Base-by-base conservation (phyloP, 2,888 invertebrate species). In the Microchrysa polita region DNA sequence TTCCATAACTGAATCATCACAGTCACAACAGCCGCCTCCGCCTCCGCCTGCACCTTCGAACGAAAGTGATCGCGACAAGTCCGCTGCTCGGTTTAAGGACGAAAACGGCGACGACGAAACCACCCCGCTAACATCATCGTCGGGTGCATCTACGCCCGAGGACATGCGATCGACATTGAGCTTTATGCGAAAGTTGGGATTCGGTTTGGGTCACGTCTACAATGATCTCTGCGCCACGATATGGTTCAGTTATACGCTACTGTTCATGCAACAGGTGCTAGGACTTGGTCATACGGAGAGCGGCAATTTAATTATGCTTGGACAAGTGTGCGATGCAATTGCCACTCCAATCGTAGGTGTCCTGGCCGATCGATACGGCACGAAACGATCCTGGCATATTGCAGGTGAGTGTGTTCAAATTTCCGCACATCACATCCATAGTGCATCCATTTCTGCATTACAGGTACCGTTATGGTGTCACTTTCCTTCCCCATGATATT, bases 161-260 rank as follows among this genome's bases (percentile, higher is more conserved):
- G 52, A 73, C 16, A 76, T 74, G 74, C 65, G 67, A 14, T 76
- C 77, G 9, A 77, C 77, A 9, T 61, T 79, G 20, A 72, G 73
- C 60, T 76, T 77, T 48, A 27, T 75, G 9, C 87, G 88, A 79
- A 87, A 88, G 78, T 77, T 87, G 18, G 82, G 88, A 23, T 90
- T 86, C 77, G 89, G 90, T 10, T 87, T 95, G 34, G 97, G 97
- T 0, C 97, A 97, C 83, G 90, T 97, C 55, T 90, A 95, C 83
- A 97, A 97, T 87, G 97, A 97, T 83, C 88, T 97, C n/a, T 95
- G 95, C 81, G 95, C 96, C 0, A 93, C 95, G 9, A 93, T 97
- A 91, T 97, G 97, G 97, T 97, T 97, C 85, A 94, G 94, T 0
- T 97, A 97, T 84, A 89, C 95, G 78, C 88, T 97, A 81, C 89